Base-by-base conservation (phyloP, 2,113 vertebrate species). In the Maccullochella peelii region DNA sequence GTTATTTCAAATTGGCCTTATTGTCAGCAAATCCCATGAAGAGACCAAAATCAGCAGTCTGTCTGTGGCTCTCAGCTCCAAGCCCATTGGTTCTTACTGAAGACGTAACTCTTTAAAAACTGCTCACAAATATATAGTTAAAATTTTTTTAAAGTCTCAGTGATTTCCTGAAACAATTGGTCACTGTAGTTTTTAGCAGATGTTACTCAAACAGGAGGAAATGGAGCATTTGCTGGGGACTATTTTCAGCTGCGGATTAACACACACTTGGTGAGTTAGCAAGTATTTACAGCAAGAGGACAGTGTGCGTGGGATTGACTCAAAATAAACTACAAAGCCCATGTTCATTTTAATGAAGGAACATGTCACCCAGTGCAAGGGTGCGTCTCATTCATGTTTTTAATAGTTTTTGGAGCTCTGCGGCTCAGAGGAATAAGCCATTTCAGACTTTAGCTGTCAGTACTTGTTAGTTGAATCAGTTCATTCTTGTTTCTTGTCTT, bases 191-290 rank as follows among this genome's bases (percentile, higher is more conserved):
- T 66, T 44, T 25, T 7, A 66, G 14, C n/a, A 67, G 5, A 27
- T 27, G 23, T 47, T 47, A 23, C 20, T 38, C 33, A 38, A 38
- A 38, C 20, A 20, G 18, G 30, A 63, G 4, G 21, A 21, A 21
- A 62, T 38, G 9, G 7, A 36, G 30, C 8, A 36, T 62, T 42
- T 42, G 38, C 15, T 66, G 21, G 50, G 23, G 1, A 5, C 38
- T 59, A 23, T 73, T 73, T 59, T 59, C 38, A 73, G 8, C 23
- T 59, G 70, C 6, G 6, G 38, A 73, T 30, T 12, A 59, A 61
- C 30, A 44, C 52, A 61, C 11, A 15, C 23, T 62, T 75, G 27
- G 21, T 36, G 14, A 4, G 6, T 42, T 20, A 42, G 38, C 16
- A 61, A 30, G n/a, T 21, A 30, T 14, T 59, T 27, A n/a, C 18